Evolutionary conservation across 30 jellyfish, hydroid and myxozoan species (phyloP), one percentile per base, ranked within the genome.

Genomic region (Aurelia coerulea): DNA sequence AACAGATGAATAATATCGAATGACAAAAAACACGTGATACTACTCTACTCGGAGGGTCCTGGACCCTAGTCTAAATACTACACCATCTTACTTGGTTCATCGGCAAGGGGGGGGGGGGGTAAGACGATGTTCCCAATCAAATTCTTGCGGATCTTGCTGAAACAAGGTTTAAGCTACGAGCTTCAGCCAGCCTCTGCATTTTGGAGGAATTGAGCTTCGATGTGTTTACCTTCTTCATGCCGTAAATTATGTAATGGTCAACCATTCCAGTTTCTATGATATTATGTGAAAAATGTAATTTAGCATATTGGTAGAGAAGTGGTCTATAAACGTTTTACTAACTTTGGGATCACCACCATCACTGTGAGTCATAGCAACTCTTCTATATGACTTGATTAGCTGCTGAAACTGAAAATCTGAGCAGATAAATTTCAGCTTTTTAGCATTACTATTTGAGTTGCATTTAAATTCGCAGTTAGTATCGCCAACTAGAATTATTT

Each of bases 401-500:
- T 79, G 89, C 51, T 37, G 41, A 23, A 79, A 52, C 80, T 79
- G 80, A 79, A 79, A 62, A 17, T 79, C 80, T 37, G 89, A 63
- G 51, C 37, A 79, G 53, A 79, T 34, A 60, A 4, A 50, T 79
- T 79, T 79, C 29, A 23, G 29, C 29, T 23, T 23, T 23, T 23
- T 23, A 23, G 29, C 29, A 23, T 23, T 23, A 23, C 79, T 63
- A 62, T 79, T 34, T 63, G 18, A 29, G 69, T 42, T 62, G 53
- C 80, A 33, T 37, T 79, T 62, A 60, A 79, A 59, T 15, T 58
- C 89, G 17, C 80, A 76, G 78, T 76, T 76, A 32, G 79, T 62
- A 63, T 79, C 79, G 19, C 81, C 80, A 50, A 79, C 46, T 12
- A 59, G 67, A 13, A 65, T 59, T 63, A 65, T 79, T 79, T 79